Conservation (phyloP, 2,113 vertebrate species). For the Capreolus pygargus region DNA sequence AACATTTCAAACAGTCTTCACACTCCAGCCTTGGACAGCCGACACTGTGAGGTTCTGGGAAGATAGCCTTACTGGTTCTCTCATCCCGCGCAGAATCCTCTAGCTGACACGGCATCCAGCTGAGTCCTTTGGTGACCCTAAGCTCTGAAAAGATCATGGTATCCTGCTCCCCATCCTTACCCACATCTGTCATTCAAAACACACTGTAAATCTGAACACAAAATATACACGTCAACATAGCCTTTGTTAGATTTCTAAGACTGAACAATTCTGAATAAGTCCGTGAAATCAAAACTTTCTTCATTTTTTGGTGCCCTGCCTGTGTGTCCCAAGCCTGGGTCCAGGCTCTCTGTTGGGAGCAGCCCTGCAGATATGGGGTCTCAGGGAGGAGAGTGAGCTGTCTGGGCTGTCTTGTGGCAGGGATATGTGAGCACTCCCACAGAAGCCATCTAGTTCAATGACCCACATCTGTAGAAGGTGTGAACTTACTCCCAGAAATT, state of each 20-base stretch:
- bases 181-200: not conserved
- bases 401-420: not conserved
- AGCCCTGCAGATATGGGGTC: not conserved
- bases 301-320: not conserved
- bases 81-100: not conserved
- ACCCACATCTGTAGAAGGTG: not conserved
- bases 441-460: not conserved
- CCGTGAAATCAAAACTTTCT: not conserved
- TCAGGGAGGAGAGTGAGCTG: accelerated
- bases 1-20: not conserved
- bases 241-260: not conserved
- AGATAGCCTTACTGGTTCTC: not conserved
- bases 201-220: not conserved
- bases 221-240: not conserved
- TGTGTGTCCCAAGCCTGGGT: not conserved
- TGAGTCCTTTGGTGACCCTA: not conserved
- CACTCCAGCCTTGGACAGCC: not conserved
- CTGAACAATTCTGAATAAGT: not conserved
- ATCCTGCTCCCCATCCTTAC: not conserved
- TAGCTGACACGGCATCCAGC: accelerated
- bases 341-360: not conserved
- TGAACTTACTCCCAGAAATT: not conserved
- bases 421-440: no score
- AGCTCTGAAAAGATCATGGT: not conserved
- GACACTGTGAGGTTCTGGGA: no score